Conservation (phyloP, 2,797 vertebrate genomes). For the Ptychobarbus kaznakovi region DNA sequence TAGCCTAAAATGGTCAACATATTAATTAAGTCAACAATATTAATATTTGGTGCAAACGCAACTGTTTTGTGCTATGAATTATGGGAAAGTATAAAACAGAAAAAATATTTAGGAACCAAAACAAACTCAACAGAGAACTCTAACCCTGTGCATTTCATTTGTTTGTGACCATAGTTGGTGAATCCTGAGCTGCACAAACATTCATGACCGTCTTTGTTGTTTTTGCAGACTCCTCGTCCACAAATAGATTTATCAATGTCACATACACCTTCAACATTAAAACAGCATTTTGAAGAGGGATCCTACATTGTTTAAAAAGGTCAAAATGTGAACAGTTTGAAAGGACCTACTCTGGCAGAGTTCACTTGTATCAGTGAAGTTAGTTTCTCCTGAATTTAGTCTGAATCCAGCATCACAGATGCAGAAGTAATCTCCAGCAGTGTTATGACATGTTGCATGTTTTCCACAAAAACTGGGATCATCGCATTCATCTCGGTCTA, state of each 20-base stretch:
- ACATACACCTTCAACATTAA: conserved; percentile 69
- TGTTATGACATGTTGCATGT: conserved; percentile 66
- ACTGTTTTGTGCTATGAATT: neutral
- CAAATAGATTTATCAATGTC: conserved; percentile 66
- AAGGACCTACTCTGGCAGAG: conserved; percentile 65
- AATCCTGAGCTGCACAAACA: too few species aligned
- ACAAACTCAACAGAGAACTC: neutral
- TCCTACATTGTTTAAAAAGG: neutral
- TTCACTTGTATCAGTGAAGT: conserved; percentile 34
- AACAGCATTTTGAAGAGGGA: conserved; percentile 27
- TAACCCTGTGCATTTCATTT: too few species aligned
- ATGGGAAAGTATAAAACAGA: neutral
- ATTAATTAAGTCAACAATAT: too few species aligned
- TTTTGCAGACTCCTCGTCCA: conserved; percentile 65
- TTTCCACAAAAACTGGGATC: conserved; percentile 51
- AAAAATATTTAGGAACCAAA: neutral
- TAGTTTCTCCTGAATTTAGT: conserved; percentile 53
- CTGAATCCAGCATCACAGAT: conserved; percentile 64
- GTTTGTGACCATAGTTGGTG: too few species aligned
- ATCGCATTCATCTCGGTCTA: conserved; percentile 69
- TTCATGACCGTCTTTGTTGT: too few species aligned
- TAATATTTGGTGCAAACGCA: neutral
- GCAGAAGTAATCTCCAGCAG: conserved; percentile 61
- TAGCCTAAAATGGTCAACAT: too few species aligned
- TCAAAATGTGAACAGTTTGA: neutral